These are phyloP conservation scores for Pantherophis guttatus DNA, from an alignment of 2,113 vertebrate species.

Conservation along the genomic window DNA sequence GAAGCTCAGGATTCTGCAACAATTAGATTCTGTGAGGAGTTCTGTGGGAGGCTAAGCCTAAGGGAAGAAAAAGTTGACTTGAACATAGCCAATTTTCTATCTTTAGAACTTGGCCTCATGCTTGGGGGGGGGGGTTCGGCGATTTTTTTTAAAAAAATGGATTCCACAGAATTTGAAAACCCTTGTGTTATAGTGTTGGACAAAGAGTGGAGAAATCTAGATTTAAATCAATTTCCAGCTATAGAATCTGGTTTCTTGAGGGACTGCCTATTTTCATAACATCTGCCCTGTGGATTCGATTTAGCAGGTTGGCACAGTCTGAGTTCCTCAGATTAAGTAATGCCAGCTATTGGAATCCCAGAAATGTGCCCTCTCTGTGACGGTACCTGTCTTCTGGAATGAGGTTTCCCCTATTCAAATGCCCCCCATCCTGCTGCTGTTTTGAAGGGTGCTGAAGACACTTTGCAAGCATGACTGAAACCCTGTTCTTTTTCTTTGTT, in stretches of 20 bases:
- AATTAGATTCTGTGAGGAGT: neutral
- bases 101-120: neutral
- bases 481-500: neutral
- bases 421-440: neutral
- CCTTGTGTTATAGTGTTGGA: neutral
- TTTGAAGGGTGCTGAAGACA: neutral
- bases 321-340: neutral
- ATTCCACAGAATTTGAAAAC: neutral
- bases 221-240: neutral
- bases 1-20: neutral
- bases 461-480: neutral
- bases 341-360: neutral
- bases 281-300: neutral
- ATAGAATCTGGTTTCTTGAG: neutral
- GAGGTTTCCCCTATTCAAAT: neutral
- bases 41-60: neutral
- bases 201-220: neutral
- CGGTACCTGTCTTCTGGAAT: neutral
- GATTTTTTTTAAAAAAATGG: neutral
- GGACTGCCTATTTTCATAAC: neutral
- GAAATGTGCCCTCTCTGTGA: neutral
- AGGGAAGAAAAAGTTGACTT: neutral
- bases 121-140: neutral
- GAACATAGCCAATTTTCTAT: neutral
- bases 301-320: neutral